Percentiles rank a stretch among this genome's conserved stretches.
These are phyloP conservation scores for Acinonyx jubatus DNA, from an alignment of 2,113 vertebrate genomes.

Conservation along the genomic window DNA sequence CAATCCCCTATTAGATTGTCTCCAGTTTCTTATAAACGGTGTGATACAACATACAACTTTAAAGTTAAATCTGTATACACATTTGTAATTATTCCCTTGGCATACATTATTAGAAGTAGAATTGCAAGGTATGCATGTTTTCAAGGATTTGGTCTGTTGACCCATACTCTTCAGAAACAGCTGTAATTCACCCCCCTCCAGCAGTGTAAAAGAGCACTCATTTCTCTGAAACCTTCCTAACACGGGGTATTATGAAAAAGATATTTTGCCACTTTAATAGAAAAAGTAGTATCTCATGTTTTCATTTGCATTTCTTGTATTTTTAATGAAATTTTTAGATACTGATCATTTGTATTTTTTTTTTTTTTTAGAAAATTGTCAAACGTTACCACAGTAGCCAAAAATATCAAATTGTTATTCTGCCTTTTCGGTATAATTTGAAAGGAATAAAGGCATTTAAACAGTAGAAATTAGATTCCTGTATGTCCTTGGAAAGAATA, in stretches of 20 bases:
- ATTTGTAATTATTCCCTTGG: not conserved
- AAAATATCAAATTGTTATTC: conserved; percentile 4
- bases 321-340: conserved; percentile 38
- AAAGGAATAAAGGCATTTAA: conserved; percentile 51
- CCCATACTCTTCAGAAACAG: not conserved
- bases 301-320: conserved; percentile 43
- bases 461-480: not conserved
- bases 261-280: not conserved
- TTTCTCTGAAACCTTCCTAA: not conserved
- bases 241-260: not conserved
- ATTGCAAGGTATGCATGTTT: not conserved
- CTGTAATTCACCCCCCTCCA: not conserved
- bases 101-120: not conserved
- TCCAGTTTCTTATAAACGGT: not conserved
- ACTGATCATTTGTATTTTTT: conserved; percentile 11
- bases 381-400: not conserved
- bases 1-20: not conserved
- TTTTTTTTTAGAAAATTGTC: conserved; percentile 48
- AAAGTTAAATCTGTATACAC: not conserved
- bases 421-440: conserved; percentile 19
- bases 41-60: not conserved
- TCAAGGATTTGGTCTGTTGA: not conserved
- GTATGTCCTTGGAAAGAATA: not conserved
- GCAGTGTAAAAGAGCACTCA: not conserved
- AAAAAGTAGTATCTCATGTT: not conserved